Evolutionary conservation across 2,888 invertebrate species (phyloP).

Genomic region (Abrostola triplasia): DNA sequence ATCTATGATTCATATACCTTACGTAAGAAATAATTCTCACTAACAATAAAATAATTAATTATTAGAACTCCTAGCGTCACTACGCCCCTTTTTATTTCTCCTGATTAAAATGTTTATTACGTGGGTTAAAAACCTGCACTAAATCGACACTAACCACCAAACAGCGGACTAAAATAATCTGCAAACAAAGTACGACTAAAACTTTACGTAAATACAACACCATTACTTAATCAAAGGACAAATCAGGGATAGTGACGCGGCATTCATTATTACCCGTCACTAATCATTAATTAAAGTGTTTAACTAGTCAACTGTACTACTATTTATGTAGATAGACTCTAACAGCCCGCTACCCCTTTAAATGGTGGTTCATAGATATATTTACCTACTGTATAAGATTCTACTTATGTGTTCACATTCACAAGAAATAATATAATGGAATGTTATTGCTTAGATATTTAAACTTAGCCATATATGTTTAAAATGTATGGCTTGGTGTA

Average conservation of each 20-base stretch:
- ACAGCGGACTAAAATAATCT: background rate
- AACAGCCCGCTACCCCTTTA: slow-evolving; percentile 42
- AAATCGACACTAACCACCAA: background rate
- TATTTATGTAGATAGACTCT: slow-evolving; percentile 13
- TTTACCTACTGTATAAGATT: background rate
- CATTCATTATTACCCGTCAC: slow-evolving; percentile 12
- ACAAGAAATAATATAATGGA: no score
- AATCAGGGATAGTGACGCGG: background rate
- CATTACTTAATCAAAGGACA: background rate
- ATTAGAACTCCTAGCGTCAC: no score
- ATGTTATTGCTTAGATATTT: no score
- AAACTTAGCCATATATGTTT: no score
- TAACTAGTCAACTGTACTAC: slow-evolving; percentile 11
- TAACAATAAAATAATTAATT: no score
- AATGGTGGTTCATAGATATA: slow-evolving; percentile 14
- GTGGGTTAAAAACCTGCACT: background rate
- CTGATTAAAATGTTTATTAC: no score
- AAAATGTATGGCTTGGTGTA: no score
- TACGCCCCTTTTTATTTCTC: no score
- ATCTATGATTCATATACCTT: no score
- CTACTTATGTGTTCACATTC: no score
- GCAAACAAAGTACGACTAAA: background rate
- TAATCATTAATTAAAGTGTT: slow-evolving; percentile 25
- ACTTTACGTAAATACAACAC: background rate
- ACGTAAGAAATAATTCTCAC: no score